Conservation (phyloP, 53 echinoderm and acorn worm genomes). For the Crossaster papposus region DNA sequence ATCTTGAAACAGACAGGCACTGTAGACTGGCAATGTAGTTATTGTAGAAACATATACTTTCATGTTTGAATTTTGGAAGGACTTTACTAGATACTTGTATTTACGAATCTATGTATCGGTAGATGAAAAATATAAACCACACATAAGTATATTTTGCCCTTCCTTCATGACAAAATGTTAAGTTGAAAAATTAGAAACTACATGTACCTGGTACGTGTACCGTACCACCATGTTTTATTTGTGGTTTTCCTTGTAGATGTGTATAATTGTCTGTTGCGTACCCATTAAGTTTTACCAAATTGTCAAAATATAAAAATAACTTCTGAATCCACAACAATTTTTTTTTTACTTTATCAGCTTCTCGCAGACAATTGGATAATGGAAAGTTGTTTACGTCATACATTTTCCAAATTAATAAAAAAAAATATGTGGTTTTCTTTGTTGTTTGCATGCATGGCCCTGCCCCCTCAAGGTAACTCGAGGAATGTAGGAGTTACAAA, state of each 20-base stretch:
- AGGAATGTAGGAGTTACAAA: conserved; percentile 11
- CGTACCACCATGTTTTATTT: neutral
- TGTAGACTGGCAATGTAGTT: too few relatives aligned
- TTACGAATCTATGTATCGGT: too few relatives aligned
- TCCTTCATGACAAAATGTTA: neutral
- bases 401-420: neutral
- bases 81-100: too few relatives aligned
- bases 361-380: conserved; percentile 2
- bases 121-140: neutral
- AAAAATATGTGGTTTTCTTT: conserved; percentile 19
- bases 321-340: neutral
- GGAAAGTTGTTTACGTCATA: neutral
- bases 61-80: too few relatives aligned
- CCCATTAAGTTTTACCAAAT: neutral
- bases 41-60: neutral
- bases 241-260: neutral
- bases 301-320: neutral
- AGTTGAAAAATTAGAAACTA: neutral
- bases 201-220: too few relatives aligned
- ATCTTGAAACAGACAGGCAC: too few relatives aligned
- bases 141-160: neutral
- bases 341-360: neutral
- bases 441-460: conserved; percentile 26
- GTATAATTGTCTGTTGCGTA: neutral
- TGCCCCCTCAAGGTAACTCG: neutral